These are phyloP conservation scores for Enteromius viviparus DNA, from an alignment of 2,797 vertebrate genomes.

Conservation along the genomic window DNA sequence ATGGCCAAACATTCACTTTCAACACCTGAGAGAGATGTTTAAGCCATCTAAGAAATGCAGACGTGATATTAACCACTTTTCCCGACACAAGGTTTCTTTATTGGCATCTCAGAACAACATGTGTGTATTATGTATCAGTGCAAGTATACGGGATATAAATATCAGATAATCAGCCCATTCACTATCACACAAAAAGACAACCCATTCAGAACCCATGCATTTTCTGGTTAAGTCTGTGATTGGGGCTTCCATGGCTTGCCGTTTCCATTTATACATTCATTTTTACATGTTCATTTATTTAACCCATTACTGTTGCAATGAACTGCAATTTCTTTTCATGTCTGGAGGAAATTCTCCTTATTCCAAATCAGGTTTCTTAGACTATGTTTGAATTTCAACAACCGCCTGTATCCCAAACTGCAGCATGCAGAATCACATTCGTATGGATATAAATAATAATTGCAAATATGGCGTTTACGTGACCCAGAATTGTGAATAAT, in stretches of 20 bases:
- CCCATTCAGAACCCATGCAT: not conserved
- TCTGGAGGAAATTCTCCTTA: not conserved
- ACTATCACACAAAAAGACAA: not conserved
- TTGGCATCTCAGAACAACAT: not conserved
- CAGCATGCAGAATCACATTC: not conserved
- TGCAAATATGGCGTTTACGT: not conserved
- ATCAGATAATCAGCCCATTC: not conserved
- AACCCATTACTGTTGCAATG: not conserved
- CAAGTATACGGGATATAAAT: not conserved
- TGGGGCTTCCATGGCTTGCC: not conserved
- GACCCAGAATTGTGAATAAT: not conserved
- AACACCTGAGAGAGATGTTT: slow-evolving; percentile 10
- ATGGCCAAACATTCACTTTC: not conserved
- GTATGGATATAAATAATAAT: not conserved
- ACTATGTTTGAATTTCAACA: not conserved
- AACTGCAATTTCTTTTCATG: not conserved
- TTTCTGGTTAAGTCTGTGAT: not conserved
- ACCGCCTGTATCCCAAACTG: not conserved
- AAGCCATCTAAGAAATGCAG: not conserved
- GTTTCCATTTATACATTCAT: not conserved
- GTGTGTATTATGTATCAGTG: not conserved
- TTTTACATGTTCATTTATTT: not conserved
- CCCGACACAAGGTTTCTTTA: not conserved
- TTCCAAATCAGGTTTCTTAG: not conserved
- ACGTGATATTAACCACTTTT: not conserved